Evolutionary conservation across 2,888 invertebrate species (phyloP), one percentile per base, ranked within the genome.

Genomic region (Melanostoma scalare): DNA sequence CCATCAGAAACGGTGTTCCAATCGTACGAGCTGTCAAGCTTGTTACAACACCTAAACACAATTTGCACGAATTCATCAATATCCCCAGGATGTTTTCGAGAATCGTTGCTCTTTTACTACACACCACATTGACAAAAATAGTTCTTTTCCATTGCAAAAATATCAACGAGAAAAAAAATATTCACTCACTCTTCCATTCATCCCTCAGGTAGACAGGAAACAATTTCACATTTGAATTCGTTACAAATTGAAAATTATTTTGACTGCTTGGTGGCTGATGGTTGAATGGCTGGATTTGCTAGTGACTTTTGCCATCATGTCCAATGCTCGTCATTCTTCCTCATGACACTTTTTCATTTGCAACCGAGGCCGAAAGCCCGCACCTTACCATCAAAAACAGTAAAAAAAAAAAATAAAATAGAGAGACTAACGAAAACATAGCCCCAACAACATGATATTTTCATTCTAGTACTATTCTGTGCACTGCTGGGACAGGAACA

Each of bases 201-300:
- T 84, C 84, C 84, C 79, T 56, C 74, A 84, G 84, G 84, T 75
- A 79, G 84, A 84, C 84, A 84, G 84, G 84, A 84, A 84, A 84
- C 84, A 84, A 84, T 84, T 84, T 84, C 84, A 79, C 79, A 84
- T 84, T 84, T 84, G 84, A 84, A 84, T 84, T 84, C 79, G 84
- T 84, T 84, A 74, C 74, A 84, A 84, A 84, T 84, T 84, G 84
- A 84, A 84, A 84, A 84, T 84, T 79, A 84, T 79, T 79, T 79
- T 67, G 65, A 84, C 79, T 74, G 84, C 67, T 73, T 60, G 71
- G 50, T 69, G 58, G 71, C 40, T 40, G 71, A 50, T 10, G 60
- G 69, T 36, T 74, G 77, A 69, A 40, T 44, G 77, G 50, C 52
- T 69, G 63, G 56, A 68, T 61, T 52, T 68, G 38, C 36, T 46